Conservation (phyloP, 1,140 invertebrate species). For the Parapsyche elsis region DNA sequence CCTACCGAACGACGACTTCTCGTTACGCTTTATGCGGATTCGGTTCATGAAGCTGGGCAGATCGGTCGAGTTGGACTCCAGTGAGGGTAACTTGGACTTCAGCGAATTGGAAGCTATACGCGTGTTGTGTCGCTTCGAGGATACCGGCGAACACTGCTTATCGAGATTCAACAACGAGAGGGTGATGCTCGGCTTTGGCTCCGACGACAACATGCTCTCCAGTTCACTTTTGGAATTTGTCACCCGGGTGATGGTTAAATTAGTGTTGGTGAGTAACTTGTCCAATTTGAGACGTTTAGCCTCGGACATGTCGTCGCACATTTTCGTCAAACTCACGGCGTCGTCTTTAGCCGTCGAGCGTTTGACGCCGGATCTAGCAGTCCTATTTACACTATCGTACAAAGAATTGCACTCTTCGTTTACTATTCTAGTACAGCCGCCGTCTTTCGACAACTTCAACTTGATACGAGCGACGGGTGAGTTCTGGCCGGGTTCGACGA, state of each 20-base stretch:
- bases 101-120: constrained; percentile 33
- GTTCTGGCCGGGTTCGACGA: constrained; percentile 31
- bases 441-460: constrained; percentile 51
- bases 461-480: constrained; percentile 51
- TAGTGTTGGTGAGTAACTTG: constrained; percentile 62
- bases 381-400: constrained; percentile 3
- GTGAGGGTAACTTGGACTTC: constrained; percentile 56
- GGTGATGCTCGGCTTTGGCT: constrained; percentile 32
- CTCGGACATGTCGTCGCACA: constrained; percentile 58
- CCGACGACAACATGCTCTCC: background rate
- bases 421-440: constrained; percentile 43
- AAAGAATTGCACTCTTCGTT: background rate
- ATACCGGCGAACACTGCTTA: constrained; percentile 44
- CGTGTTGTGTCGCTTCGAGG: constrained; percentile 40
- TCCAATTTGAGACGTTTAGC: constrained; percentile 65
- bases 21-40: constrained; percentile 60
- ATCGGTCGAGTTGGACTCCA: constrained; percentile 66
- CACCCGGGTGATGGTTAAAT: constrained; percentile 60
- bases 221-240: constrained; percentile 45
- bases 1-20: background rate
- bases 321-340: constrained; percentile 7
- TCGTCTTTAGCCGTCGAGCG: background rate
- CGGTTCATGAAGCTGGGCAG: constrained; percentile 64
- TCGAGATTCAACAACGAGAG: constrained; percentile 45
- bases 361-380: background rate